Evolutionary conservation across 2,888 invertebrate species (phyloP), one percentile per base, ranked within the genome.

Genomic region (Andrena dorsata): DNA sequence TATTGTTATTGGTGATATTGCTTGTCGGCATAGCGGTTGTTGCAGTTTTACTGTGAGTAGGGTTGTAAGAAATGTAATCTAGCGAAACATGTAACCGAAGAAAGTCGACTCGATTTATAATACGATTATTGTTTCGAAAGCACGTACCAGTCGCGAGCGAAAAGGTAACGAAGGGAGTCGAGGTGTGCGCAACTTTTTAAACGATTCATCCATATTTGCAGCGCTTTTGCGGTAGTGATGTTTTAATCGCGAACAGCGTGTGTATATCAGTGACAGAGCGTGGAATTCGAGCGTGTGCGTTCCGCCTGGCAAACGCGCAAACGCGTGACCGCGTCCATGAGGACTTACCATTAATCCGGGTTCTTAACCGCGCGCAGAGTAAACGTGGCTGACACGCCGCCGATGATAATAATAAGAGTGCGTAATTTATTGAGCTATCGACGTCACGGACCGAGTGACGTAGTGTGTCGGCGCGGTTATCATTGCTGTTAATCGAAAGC

Each of bases 331-430:
- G 73, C 88, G 87, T 86, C 88, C 88, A 88, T 90, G 89, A 88
- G 86, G 86, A 89, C 88, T 88, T 88, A 85, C 88, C 90, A 89
- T 90, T 88, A 89, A 89, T 89, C 85, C 84, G 85, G 86, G 88
- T 82, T 88, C 85, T 88, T 87, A 86, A 88, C 86, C 88, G 88
- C 86, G 87, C 85, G 75, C 80, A 69, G 78, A 80, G 83, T 80
- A 84, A 87, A 82, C 87, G 87, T 82, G 84, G 78, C 83, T 71
- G 77, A 81, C 87, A 77, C 83, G 76, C 74, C 82, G 82, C 78
- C 71, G 63, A 84, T 82, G 63, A 84, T 82, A 76, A 85, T 83
- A 84, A 86, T 78, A 84, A 80, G 75, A 84, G 74, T 84, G 82
- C 78, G 88, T 87, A 87, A 87, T 87, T 87, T 83, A 83, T 87